Evolutionary conservation across 2,888 invertebrate genomes (phyloP).

Genomic region (Xestoiulus laeticollis): DNA sequence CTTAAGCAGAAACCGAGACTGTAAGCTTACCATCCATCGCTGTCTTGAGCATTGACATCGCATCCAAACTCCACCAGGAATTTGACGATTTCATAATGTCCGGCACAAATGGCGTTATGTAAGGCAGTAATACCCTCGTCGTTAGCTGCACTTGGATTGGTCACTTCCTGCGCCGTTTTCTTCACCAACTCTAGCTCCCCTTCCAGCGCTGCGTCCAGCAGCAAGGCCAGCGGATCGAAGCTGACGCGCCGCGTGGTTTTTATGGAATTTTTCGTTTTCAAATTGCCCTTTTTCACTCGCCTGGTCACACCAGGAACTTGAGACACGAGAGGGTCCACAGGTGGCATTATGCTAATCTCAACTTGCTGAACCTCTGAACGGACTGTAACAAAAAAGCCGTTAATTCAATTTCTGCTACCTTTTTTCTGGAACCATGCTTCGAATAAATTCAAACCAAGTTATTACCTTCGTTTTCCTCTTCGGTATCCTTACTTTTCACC

Average conservation of each 20-base stretch:
- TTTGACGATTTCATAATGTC: constrained; percentile 97
- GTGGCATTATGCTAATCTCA: neutral
- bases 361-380: neutral
- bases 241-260: constrained; percentile 77
- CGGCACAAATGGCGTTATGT: constrained; percentile 99
- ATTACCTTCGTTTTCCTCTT: constrained; percentile 46
- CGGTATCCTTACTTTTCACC: constrained; percentile 56
- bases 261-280: constrained; percentile 69
- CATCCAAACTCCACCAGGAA: constrained; percentile 97
- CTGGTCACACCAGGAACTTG: constrained; percentile 46
- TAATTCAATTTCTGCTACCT: too few relatives aligned
- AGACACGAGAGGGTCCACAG: neutral
- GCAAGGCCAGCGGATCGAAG: constrained; percentile 95
- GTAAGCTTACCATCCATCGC: constrained; percentile 85
- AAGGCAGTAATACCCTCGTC: constrained; percentile 99
- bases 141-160: constrained; percentile 96
- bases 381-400: neutral
- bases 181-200: constrained; percentile 97
- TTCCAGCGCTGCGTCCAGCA: constrained; percentile 96
- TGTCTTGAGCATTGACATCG: constrained; percentile 99
- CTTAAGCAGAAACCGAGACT: too few relatives aligned
- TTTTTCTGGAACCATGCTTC: neutral
- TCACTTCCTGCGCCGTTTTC: constrained; percentile 82
- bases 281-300: constrained; percentile 73
- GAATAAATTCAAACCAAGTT: neutral